These are phyloP conservation scores for Megaptera novaeangliae DNA, from an alignment of 2,113 vertebrate genomes.

Conservation along the genomic window DNA sequence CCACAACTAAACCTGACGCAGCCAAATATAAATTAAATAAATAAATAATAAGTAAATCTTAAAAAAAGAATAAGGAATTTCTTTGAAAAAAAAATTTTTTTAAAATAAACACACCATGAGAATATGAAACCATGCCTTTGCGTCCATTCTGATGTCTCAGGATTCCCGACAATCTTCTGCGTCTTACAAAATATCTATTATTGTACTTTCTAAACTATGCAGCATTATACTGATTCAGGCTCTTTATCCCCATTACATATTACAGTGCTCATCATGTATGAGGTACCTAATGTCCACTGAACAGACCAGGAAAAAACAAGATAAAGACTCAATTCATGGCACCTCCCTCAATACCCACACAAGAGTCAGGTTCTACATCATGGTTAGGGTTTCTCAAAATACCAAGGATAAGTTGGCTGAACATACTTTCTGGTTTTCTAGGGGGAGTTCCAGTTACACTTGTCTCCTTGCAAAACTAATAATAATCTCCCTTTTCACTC, in stretches of 20 bases:
- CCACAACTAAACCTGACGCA: no score
- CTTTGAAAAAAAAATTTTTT: no score
- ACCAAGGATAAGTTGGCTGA: fast-evolving
- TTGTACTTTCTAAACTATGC: fast-evolving
- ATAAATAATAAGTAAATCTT: no score
- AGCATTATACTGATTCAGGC: fast-evolving
- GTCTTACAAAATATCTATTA: fast-evolving
- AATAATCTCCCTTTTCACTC: background rate
- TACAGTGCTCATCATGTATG: fast-evolving
- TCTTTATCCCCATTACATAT: fast-evolving
- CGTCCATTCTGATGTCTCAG: no score
- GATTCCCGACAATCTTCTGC: fast-evolving
- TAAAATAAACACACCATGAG: no score
- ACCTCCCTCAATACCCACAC: no score
- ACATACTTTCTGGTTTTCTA: background rate
- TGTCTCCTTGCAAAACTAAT: background rate
- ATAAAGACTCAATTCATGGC: fast-evolving
- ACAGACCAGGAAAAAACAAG: background rate
- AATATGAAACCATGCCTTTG: fast-evolving
- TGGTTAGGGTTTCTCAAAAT: no score
- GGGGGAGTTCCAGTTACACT: background rate
- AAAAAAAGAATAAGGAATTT: no score
- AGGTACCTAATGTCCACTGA: background rate
- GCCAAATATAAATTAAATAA: no score
- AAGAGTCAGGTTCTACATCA: fast-evolving